phyloP scores from a whole-genome alignment of 2,888 invertebrate species.

The Plebejus melissa region DNA sequence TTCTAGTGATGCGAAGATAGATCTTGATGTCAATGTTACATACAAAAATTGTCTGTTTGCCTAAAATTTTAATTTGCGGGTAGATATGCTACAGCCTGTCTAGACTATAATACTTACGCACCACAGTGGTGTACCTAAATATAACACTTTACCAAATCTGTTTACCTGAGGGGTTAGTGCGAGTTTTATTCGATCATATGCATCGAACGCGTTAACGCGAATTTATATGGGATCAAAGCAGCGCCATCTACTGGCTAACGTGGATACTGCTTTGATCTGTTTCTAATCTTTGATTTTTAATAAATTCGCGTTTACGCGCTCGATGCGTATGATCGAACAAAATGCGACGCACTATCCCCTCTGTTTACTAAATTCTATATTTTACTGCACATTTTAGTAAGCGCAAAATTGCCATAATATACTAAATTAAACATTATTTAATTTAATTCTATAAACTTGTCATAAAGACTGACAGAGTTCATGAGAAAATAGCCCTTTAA shows the following conservation, averaged over 20 bases:
- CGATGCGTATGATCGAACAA: no score
- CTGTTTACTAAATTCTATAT: not conserved
- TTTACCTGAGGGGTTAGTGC: not conserved
- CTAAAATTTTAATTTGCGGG: conserved; percentile 9
- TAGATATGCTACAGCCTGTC: conserved; percentile 13
- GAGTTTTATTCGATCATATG: no score
- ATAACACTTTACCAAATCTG: not conserved
- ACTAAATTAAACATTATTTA: not conserved
- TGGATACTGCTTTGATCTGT: no score
- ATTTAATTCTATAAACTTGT: not conserved
- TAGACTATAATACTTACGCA: not conserved
- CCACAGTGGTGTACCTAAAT: not conserved
- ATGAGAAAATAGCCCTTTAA: not conserved
- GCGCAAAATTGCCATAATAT: not conserved
- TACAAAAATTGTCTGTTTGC: not conserved
- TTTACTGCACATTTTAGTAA: conserved; percentile 3
- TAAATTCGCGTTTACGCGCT: no score
- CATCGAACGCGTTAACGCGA: no score
- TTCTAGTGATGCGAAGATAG: conserved; percentile 1
- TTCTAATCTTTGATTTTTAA: no score
- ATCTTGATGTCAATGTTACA: conserved; percentile 17
- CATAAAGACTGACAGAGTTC: conserved; percentile 1
- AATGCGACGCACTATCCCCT: no score
- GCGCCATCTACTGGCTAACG: no score
- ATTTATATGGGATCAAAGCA: no score